Evolutionary conservation across 2,113 vertebrate genomes (phyloP), one percentile per base, ranked within the genome.

Genomic region (Cygnus buccinator): DNA sequence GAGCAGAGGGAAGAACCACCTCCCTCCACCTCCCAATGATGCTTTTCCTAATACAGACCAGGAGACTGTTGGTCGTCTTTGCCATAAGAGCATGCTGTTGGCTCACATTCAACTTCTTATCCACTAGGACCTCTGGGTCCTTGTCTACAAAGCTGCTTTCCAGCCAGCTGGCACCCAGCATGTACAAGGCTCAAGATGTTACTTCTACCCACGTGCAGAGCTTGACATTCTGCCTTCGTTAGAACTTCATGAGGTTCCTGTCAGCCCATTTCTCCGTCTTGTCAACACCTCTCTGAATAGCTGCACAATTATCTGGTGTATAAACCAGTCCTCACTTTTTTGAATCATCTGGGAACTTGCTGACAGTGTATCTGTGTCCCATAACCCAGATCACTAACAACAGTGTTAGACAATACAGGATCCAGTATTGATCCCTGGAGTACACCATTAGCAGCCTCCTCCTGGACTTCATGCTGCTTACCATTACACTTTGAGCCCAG

Each of bases 381-480:
- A 55, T 21, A 52, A 46, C 10, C 2, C 10, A 55, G 25, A 75
- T 41, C 5, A 23, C 1, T 0, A 89, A 73, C 0, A 1, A 82
- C 66, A 55, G 62, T 11, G 4, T n/a, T 63, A 74, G 66, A 58
- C 28, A 29, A 23, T 4, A 46, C 0, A 43, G 19, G 25, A 50
- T 8, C 48, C 14, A 33, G 12, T 26, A 71, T 14, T 0, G 2
- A 50, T 4, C 7, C 15, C 4, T 16, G 5, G 4, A 2, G 11
- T 16, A 46, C 6, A 29, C 7, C 3, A 1, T 6, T 62, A 83
- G 16, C 65, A 63, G 26, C n/a, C 33, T 87, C 20, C 39, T 48
- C 33, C 6, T 86, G 63, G 50, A 62, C n/a, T 74, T 90, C 35
- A n/a, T 13, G 21, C 4, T 77, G 54, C 58, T 85, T 55, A 70